Evolutionary conservation across 2,797 vertebrate genomes (phyloP).

Genomic region (Cheirogaleus major): DNA sequence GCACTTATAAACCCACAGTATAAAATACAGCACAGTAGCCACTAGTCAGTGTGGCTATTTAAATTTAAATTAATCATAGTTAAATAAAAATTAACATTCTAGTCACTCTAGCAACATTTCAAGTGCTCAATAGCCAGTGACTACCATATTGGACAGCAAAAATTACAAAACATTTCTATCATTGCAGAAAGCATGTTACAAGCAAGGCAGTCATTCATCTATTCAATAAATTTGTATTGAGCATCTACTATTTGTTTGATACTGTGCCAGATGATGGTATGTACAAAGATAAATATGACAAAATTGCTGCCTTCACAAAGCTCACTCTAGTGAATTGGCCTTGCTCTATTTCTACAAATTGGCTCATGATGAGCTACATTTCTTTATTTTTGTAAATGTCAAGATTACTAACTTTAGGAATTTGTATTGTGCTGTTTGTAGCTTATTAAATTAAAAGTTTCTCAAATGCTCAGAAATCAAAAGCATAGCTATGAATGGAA

Average conservation of each 20-base stretch:
- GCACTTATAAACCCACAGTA: not conserved
- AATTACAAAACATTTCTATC: not conserved
- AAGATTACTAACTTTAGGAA: not conserved
- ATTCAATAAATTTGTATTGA: conserved; percentile 33
- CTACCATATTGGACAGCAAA: not conserved
- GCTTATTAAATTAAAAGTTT: not conserved
- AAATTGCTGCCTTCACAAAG: not conserved
- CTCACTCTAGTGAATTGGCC: not conserved
- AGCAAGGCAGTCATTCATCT: not conserved
- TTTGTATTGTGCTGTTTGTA: not conserved
- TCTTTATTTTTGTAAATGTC: conserved; percentile 7
- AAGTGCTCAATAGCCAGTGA: not conserved
- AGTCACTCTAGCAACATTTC: not conserved
- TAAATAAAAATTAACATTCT: conserved; percentile 44
- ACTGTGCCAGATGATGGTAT: not conserved
- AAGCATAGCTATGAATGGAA: conserved; percentile 1
- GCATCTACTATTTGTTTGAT: not conserved
- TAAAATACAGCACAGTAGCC: not conserved
- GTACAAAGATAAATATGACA: not conserved
- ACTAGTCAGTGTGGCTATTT: not conserved
- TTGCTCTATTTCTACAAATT: conserved; percentile 22
- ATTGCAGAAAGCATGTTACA: not conserved
- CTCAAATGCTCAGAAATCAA: conserved; percentile 29
- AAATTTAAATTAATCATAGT: conserved; percentile 33
- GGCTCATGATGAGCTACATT: not conserved